Percentiles rank a stretch among this genome's conserved stretches.
These are phyloP conservation scores for Eilema depressum DNA, from an alignment of 2,888 invertebrate genomes.

Conservation along the genomic window DNA sequence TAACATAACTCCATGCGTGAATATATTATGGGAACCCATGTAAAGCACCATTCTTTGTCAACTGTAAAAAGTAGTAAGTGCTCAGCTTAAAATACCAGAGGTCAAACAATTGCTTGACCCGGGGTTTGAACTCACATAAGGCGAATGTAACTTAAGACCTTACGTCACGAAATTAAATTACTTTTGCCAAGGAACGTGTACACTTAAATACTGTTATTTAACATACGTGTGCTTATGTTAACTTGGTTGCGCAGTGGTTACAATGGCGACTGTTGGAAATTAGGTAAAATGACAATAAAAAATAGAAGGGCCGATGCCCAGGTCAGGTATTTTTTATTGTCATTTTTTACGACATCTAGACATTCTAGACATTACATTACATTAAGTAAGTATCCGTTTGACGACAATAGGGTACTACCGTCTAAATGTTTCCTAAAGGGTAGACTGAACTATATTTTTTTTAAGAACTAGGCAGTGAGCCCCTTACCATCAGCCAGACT, in stretches of 20 bases:
- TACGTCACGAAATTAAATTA: slow-evolving; percentile 41
- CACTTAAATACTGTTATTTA: slow-evolving; percentile 18
- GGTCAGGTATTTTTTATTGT: too few species aligned
- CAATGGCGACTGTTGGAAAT: too few species aligned
- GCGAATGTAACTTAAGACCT: slow-evolving; percentile 26
- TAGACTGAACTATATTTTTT: too few species aligned
- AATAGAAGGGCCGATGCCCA: too few species aligned
- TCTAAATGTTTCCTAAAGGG: too few species aligned
- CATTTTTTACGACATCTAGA: too few species aligned
- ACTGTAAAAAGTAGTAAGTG: neutral
- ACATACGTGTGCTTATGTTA: neutral
- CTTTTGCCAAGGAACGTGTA: slow-evolving; percentile 20
- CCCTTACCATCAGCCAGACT: neutral
- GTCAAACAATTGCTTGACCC: slow-evolving; percentile 33
- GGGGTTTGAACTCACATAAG: slow-evolving; percentile 25
- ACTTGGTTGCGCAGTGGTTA: neutral
- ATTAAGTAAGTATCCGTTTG: too few species aligned
- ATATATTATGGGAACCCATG: neutral
- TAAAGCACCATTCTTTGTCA: neutral
- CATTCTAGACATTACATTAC: too few species aligned
- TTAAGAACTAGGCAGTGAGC: too few species aligned
- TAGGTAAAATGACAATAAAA: too few species aligned
- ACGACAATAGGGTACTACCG: too few species aligned
- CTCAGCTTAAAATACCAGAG: slow-evolving; percentile 17
- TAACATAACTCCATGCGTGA: neutral